A percentile compares a stretch with the other conserved stretches of the same genome.
Conservation (phyloP, 2,888 invertebrate species). For the Calliphora vomitoria region DNA sequence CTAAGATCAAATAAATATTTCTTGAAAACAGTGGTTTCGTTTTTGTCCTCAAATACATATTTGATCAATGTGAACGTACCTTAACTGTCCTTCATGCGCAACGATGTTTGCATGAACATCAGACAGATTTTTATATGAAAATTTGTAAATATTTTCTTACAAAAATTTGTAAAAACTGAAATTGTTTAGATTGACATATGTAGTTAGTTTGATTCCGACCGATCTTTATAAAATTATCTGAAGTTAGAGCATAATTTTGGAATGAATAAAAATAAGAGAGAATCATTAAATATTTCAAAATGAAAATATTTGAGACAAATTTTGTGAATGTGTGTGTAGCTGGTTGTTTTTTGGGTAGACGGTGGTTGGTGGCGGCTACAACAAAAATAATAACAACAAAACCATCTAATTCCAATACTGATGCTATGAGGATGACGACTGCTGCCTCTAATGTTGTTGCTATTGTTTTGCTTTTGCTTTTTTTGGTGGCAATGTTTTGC, state of each 20-base stretch:
- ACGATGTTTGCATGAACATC: no score
- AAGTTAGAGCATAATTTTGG: slow-evolving; percentile 32
- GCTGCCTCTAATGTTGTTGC: slow-evolving; percentile 20
- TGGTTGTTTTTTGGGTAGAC: slow-evolving; percentile 21
- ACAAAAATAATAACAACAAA: slow-evolving; percentile 20
- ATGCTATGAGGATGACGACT: slow-evolving; percentile 13
- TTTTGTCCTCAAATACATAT: no score
- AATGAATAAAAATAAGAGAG: slow-evolving; percentile 10
- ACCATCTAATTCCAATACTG: slow-evolving; percentile 51
- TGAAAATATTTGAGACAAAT: slow-evolving; percentile 23
- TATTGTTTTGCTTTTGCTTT: not conserved
- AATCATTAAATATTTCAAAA: not conserved
- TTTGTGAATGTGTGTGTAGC: slow-evolving; percentile 6
- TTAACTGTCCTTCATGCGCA: no score
- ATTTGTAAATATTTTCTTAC: no score
- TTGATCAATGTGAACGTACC: no score
- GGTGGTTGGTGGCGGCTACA: slow-evolving; percentile 32
- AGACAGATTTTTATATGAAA: no score
- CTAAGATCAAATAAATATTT: no score
- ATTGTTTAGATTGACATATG: no score
- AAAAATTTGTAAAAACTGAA: no score
- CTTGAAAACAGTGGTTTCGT: no score
- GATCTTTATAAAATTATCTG: not conserved
- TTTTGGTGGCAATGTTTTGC: slow-evolving; percentile 30
- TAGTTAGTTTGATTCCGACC: no score